These are phyloP conservation scores for Odontophorus gujanensis DNA, from an alignment of 2,113 vertebrate genomes.

Conservation along the genomic window DNA sequence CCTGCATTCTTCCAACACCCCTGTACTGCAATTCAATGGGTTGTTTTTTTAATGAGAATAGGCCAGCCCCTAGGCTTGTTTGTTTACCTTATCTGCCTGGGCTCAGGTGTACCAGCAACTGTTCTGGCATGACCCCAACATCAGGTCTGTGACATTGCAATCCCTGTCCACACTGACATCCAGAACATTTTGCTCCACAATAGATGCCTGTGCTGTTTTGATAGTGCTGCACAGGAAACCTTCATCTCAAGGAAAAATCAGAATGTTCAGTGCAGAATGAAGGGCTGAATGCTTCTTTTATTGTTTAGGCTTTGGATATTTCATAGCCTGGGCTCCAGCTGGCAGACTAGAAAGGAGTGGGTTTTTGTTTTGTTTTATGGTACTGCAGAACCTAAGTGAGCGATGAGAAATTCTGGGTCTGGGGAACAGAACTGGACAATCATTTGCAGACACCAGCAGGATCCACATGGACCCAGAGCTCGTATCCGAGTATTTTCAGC, in stretches of 20 bases:
- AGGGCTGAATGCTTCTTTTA: background rate
- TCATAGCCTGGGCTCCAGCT: conserved; percentile 43
- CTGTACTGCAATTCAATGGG: background rate
- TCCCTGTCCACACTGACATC: background rate
- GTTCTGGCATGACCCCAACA: background rate
- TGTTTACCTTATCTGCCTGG: background rate
- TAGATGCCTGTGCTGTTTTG: background rate
- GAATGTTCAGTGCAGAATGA: conserved; percentile 1
- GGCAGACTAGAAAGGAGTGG: conserved; percentile 38
- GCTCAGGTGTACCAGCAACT: background rate
- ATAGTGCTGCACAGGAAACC: background rate
- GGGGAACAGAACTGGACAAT: conserved; percentile 3
- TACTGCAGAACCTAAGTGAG: conserved; percentile 21
- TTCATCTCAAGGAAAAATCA: background rate
- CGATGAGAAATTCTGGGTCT: background rate
- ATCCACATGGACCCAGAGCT: background rate
- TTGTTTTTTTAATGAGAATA: background rate
- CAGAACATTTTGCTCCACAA: background rate
- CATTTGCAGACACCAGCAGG: background rate
- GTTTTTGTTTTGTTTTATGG: conserved; percentile 36
- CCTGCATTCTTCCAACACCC: background rate
- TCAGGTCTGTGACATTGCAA: background rate
- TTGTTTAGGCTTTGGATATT: conserved; percentile 32
- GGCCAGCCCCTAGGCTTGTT: background rate
- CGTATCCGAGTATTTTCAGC: background rate